These are phyloP conservation scores for Cryptus viduatorius DNA, from an alignment of 2,888 invertebrate genomes.

Conservation along the genomic window DNA sequence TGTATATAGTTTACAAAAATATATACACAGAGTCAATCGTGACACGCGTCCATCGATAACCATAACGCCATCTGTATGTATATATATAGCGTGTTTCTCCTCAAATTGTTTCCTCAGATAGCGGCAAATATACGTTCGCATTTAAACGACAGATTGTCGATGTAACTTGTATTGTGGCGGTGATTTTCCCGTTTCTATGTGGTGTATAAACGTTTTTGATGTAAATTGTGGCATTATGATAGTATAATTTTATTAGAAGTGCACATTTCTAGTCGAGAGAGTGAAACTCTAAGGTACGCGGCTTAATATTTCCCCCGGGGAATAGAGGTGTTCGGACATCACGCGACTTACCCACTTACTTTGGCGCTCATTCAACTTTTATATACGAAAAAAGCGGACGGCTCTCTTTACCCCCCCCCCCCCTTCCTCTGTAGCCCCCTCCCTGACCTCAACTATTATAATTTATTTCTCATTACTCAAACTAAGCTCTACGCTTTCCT, in stretches of 20 bases:
- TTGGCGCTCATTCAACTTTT: conserved; percentile 57
- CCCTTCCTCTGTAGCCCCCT: not conserved
- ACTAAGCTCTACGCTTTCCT: too few species aligned
- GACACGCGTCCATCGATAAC: too few species aligned
- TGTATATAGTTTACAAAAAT: too few species aligned
- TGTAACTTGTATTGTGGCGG: not conserved
- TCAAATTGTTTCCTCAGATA: too few species aligned
- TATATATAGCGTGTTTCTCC: too few species aligned
- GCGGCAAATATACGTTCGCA: not conserved
- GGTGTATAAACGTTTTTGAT: not conserved
- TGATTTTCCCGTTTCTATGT: too few species aligned
- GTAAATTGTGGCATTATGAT: not conserved
- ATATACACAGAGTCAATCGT: too few species aligned
- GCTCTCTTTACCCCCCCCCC: not conserved
- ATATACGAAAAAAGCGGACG: conserved; percentile 21
- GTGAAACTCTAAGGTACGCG: conserved; percentile 5
- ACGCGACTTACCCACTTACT: conserved; percentile 53
- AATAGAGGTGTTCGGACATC: conserved; percentile 36
- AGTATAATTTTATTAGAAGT: conserved; percentile 8
- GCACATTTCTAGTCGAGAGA: not conserved
- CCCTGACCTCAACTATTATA: not conserved
- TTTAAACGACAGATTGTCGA: not conserved
- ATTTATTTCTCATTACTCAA: conserved; percentile 30
- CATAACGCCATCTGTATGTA: too few species aligned
- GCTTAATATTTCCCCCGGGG: conserved; percentile 45